Evolutionary conservation across 1,140 invertebrate species (phyloP).

Genomic region (Bradysia coprophila): DNA sequence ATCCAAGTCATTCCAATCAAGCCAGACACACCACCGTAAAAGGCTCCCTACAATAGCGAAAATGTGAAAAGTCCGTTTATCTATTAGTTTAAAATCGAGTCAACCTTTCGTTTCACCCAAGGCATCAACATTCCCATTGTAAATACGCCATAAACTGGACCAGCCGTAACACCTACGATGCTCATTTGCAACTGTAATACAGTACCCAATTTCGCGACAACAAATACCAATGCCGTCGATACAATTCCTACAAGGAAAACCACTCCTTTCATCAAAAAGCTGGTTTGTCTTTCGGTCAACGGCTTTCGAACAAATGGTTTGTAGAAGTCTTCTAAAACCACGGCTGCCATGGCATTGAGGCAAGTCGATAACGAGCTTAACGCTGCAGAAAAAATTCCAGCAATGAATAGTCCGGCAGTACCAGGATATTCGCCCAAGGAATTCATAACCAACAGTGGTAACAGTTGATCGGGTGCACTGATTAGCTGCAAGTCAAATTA

Average conservation of each 20-base stretch:
- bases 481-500: conserved; percentile 56
- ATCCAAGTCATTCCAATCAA: conserved; percentile 62
- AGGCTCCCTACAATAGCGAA: no score
- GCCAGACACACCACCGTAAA: not conserved
- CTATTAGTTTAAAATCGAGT: no score
- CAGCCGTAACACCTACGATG: conserved; percentile 44
- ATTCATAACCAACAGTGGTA: conserved; percentile 69
- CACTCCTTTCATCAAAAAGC: conserved; percentile 44
- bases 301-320: conserved; percentile 38
- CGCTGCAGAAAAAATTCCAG: conserved; percentile 71
- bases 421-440: conserved; percentile 50
- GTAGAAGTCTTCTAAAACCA: conserved; percentile 67
- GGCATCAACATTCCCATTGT: conserved; percentile 65
- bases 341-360: conserved; percentile 78
- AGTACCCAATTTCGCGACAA: conserved; percentile 51
- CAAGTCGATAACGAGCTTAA: conserved; percentile 82
- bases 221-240: conserved; percentile 44
- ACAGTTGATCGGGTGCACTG: conserved; percentile 49
- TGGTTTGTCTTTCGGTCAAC: conserved; percentile 40
- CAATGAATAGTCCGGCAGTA: conserved; percentile 63
- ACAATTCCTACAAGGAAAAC: conserved; percentile 43
- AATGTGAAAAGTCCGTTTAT: no score
- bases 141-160: conserved; percentile 63
- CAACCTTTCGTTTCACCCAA: conserved; percentile 56
- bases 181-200: conserved; percentile 52